Base-by-base conservation (phyloP, 2,888 invertebrate genomes). In the Stratiomys singularior region DNA sequence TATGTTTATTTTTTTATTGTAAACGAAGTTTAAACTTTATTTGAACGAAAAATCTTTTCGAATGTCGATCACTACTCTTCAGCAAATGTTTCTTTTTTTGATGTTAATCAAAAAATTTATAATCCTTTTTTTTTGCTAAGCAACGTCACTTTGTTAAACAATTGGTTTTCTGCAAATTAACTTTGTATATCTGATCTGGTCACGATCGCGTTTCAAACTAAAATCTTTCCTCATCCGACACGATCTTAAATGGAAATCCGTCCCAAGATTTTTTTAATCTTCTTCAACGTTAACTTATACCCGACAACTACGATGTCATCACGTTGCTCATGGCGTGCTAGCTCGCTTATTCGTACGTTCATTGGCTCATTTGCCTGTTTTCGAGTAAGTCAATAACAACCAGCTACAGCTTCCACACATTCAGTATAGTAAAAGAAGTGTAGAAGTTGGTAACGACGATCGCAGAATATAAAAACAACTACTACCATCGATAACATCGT, bases 151-250 rank as follows among this genome's bases (percentile, higher is more conserved):
- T n/a, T n/a, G n/a, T n/a, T n/a, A n/a, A n/a, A n/a, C n/a, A n/a
- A n/a, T n/a, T n/a, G n/a, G n/a, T n/a, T n/a, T n/a, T n/a, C n/a
- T 9, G 9, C 37, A 37, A 37, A 9, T 5, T 37, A 37, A 37
- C 5, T 15, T 3, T n/a, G n/a, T 52, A n/a, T 15, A 52, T 60
- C 25, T 74, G 60, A 60, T 60, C 74, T 76, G 77, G 64, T 58
- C 72, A 74, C 74, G 74, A 74, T 60, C 74, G 77, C 78, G 78
- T 79, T 80, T 80, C 69, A 78, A 77, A 81, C 81, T 81, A 79
- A 81, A 79, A 77, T 72, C 76, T 76, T 78, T 78, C 76, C 76
- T 60, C 58, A 37, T 25, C 1, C 58, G 9, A 28, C 74, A 37
- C 74, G 58, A 60, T 52, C 74, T 74, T 74, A 74, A 74, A 74